A percentile compares a stretch with the other conserved stretches of the same genome.
These are phyloP conservation scores for Epinephelus awoara DNA, from an alignment of 2,797 vertebrate species.

Conservation along the genomic window DNA sequence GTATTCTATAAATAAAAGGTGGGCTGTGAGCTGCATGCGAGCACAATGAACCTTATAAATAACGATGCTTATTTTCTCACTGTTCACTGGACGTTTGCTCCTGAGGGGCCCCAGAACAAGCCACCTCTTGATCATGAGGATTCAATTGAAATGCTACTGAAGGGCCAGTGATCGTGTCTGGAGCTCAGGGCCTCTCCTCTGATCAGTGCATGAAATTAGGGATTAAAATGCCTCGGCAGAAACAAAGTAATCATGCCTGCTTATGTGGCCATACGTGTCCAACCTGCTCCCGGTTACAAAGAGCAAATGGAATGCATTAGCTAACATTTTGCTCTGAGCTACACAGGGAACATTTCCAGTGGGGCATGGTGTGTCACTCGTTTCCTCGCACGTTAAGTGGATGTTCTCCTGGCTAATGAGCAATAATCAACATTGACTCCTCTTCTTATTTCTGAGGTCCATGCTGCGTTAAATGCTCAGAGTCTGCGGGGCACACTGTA, in stretches of 20 bases:
- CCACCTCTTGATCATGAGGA: conserved; percentile 75
- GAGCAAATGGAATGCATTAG: conserved; percentile 91
- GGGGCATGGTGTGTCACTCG: conserved; percentile 88
- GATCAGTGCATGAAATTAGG: conserved; percentile 85
- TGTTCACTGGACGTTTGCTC: conserved; percentile 68
- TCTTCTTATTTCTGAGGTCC: conserved; percentile 89
- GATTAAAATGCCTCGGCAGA: conserved; percentile 88
- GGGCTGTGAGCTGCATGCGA: neutral
- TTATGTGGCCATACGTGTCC: conserved; percentile 88
- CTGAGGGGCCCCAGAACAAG: conserved; percentile 62
- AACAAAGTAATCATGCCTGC: conserved; percentile 89
- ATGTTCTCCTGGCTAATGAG: conserved; percentile 94
- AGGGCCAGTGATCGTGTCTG: conserved; percentile 71
- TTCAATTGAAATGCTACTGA: conserved; percentile 75
- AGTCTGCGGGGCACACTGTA: conserved; percentile 40
- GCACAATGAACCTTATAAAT: conserved; percentile 54
- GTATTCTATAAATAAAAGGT: conserved; percentile 8
- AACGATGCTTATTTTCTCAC: conserved; percentile 57
- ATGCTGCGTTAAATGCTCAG: conserved; percentile 86
- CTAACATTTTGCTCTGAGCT: conserved; percentile 90
- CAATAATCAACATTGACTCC: conserved; percentile 92
- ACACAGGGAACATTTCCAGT: conserved; percentile 87
- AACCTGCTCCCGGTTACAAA: conserved; percentile 88
- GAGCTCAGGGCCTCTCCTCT: conserved; percentile 76
- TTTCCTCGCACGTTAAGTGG: conserved; percentile 90